These are phyloP conservation scores for Contarinia nasturtii DNA, from an alignment of 1,140 invertebrate species.

Conservation along the genomic window DNA sequence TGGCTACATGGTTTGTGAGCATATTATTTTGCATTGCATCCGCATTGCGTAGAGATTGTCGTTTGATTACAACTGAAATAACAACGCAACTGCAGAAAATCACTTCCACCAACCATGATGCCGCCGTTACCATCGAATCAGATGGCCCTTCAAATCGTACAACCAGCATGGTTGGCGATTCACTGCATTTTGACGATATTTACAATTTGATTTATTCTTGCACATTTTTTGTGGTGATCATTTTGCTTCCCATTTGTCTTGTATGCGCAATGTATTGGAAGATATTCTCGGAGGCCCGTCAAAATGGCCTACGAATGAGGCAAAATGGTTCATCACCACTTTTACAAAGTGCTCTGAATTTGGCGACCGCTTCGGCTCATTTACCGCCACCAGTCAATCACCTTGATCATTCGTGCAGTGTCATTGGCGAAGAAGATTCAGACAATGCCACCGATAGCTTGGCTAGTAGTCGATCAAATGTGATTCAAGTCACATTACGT, in stretches of 20 bases:
- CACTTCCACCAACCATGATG: constrained; percentile 6
- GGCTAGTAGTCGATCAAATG: constrained; percentile 17
- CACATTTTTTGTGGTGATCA: constrained; percentile 33
- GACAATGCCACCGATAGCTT: constrained; percentile 20
- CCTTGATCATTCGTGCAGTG: constrained; percentile 7
- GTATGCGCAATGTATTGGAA: constrained; percentile 50
- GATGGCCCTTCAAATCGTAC: not conserved
- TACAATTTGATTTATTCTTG: constrained; percentile 21
- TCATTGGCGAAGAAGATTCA: constrained; percentile 17
- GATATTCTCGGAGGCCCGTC: constrained; percentile 49
- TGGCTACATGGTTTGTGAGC: constrained; percentile 42
- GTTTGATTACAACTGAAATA: constrained; percentile 13
- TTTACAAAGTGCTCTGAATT: constrained; percentile 23
- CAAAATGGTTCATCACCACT: constrained; percentile 37
- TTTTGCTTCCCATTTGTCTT: constrained; percentile 42
- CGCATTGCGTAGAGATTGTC: constrained; percentile 10
- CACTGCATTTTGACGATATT: not conserved
- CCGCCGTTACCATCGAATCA: not conserved
- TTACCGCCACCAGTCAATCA: constrained; percentile 4
- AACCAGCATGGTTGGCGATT: not conserved
- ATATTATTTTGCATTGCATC: constrained; percentile 31
- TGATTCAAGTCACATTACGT: constrained; percentile 18
- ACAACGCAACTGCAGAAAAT: constrained; percentile 9
- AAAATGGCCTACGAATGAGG: constrained; percentile 46
- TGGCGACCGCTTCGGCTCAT: constrained; percentile 7